A percentile compares a stretch with the other conserved stretches of the same genome.
Conservation (phyloP, 1,140 invertebrate genomes). For the Zaprionus ghesquierei region DNA sequence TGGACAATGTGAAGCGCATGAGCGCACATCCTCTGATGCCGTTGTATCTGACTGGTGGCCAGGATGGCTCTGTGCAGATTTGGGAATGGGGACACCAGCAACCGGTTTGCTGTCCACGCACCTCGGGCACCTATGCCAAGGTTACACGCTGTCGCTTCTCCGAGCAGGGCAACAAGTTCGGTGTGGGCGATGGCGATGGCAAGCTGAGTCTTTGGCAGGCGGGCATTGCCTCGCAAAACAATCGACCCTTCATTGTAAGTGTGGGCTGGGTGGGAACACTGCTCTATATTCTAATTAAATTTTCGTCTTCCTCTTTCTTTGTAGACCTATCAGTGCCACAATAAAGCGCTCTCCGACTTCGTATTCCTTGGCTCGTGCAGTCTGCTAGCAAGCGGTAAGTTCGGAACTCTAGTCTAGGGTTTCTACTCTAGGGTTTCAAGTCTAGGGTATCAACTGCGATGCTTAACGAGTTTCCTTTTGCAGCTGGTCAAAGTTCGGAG, state of each 20-base stretch:
- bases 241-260: constrained; percentile 97
- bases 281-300: not conserved
- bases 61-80: constrained; percentile 98
- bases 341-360: constrained; percentile 98
- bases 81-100: constrained; percentile 99
- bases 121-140: constrained; percentile 94
- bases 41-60: constrained; percentile 96
- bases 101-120: constrained; percentile 93
- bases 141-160: constrained; percentile 97
- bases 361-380: constrained; percentile 98
- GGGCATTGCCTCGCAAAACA: constrained; percentile 91
- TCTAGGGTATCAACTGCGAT: no score
- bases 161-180: constrained; percentile 99
- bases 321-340: constrained; percentile 97
- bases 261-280: not conserved
- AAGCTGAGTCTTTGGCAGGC: constrained; percentile 97
- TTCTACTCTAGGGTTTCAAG: no score
- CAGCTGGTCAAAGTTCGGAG: constrained; percentile 97
- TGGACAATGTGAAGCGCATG: constrained; percentile 97
- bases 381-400: constrained; percentile 93
- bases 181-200: constrained; percentile 95
- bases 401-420: not conserved
- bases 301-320: constrained; percentile 61
- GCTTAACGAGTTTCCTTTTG: constrained; percentile 22
- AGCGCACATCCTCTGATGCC: constrained; percentile 97